Conservation (phyloP, 2,113 vertebrate genomes). For the Gavialis gangeticus region DNA sequence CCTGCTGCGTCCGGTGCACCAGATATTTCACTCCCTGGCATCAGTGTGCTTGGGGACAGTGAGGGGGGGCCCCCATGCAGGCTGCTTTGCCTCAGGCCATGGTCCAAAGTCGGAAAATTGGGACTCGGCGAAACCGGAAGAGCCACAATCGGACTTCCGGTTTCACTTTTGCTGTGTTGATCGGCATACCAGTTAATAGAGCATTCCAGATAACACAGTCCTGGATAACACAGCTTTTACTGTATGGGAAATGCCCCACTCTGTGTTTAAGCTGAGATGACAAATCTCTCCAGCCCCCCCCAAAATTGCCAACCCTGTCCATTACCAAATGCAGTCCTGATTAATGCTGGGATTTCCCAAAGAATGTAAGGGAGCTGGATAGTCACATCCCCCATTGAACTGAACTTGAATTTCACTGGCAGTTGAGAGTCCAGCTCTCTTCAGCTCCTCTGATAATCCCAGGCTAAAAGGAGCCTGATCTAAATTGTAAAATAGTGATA, state of each 20-base stretch:
- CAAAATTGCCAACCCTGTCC: not conserved
- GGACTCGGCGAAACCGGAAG: too few species aligned
- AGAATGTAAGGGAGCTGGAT: not conserved
- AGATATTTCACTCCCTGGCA: too few species aligned
- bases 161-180: too few species aligned
- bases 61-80: too few species aligned
- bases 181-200: too few species aligned
- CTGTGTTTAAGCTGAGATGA: accelerated
- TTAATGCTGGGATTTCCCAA: not conserved
- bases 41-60: too few species aligned
- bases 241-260: not conserved
- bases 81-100: too few species aligned
- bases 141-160: too few species aligned
- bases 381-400: accelerated
- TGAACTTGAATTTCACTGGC: not conserved
- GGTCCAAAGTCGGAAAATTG: too few species aligned
- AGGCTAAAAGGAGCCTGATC: not conserved
- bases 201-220: not conserved
- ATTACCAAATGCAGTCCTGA: not conserved
- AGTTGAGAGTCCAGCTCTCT: not conserved
- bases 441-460: not conserved
- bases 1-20: too few species aligned
- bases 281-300: not conserved
- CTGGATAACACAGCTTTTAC: too few species aligned
- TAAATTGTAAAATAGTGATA: not conserved